These are phyloP conservation scores for Aeoliscus strigatus DNA, from an alignment of 2,797 vertebrate species.

Conservation along the genomic window DNA sequence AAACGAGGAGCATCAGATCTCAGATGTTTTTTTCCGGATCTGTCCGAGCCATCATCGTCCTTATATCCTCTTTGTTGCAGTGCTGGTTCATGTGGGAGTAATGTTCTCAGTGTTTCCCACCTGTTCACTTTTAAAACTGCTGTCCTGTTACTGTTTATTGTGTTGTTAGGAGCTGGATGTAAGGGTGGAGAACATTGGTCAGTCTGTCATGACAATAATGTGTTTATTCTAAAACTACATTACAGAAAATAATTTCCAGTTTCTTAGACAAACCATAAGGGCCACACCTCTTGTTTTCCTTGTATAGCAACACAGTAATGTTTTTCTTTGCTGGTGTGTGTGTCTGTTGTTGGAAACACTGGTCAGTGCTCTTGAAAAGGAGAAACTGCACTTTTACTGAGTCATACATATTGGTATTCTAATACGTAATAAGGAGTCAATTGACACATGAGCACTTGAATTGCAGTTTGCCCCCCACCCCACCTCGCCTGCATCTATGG, in stretches of 20 bases:
- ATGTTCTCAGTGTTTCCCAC: too few relatives aligned
- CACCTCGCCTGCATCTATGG: slow-evolving; percentile 5
- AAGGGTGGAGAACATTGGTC: background rate
- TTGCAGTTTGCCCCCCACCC: background rate
- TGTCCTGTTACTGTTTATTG: background rate
- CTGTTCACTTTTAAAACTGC: background rate
- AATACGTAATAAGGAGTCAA: too few relatives aligned
- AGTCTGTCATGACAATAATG: background rate
- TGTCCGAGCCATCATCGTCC: too few relatives aligned
- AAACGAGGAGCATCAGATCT: too few relatives aligned
- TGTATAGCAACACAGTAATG: background rate
- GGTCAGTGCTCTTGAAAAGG: background rate
- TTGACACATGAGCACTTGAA: background rate
- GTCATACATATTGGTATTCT: too few relatives aligned
- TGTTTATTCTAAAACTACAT: background rate
- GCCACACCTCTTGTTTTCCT: background rate
- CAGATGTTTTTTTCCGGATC: too few relatives aligned
- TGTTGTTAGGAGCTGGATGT: background rate
- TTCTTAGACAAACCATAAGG: background rate
- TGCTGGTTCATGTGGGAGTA: too few relatives aligned
- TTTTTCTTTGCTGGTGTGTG: background rate
- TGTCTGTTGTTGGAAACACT: background rate
- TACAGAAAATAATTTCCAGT: background rate
- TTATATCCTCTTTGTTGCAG: too few relatives aligned
- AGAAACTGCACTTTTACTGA: too few relatives aligned